phyloP scores from a whole-genome alignment of 2,113 vertebrate genomes.

The Bambusicola thoracicus region DNA sequence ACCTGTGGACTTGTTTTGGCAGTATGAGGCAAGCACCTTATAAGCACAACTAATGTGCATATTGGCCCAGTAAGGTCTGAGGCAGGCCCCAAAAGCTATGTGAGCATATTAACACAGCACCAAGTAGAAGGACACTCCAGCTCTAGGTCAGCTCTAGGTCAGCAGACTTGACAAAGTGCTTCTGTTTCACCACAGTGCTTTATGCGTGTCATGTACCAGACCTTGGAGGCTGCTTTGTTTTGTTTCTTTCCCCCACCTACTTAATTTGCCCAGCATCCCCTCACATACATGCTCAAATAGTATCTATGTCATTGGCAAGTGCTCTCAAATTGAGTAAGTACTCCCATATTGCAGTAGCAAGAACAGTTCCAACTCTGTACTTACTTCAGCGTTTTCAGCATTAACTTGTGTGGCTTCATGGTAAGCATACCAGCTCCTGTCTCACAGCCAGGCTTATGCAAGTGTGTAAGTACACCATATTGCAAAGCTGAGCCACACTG shows the following conservation, averaged over 20 bases:
- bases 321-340: neutral
- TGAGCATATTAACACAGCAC: neutral
- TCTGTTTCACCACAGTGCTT: neutral
- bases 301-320: neutral
- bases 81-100: neutral
- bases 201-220: neutral
- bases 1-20: neutral
- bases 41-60: neutral
- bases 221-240: neutral
- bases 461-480: rapidly evolving
- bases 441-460: neutral
- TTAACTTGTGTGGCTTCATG: neutral
- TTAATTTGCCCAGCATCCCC: neutral
- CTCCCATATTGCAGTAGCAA: neutral
- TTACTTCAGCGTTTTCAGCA: neutral
- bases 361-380: neutral
- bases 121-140: neutral
- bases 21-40: neutral
- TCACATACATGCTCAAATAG: neutral
- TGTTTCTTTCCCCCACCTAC: neutral
- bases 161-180: neutral
- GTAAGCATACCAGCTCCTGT: neutral
- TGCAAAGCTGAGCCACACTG: neutral
- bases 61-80: neutral
- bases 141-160: neutral